Conservation (phyloP, 2,888 invertebrate genomes). For the Pachymerium ferrugineum region DNA sequence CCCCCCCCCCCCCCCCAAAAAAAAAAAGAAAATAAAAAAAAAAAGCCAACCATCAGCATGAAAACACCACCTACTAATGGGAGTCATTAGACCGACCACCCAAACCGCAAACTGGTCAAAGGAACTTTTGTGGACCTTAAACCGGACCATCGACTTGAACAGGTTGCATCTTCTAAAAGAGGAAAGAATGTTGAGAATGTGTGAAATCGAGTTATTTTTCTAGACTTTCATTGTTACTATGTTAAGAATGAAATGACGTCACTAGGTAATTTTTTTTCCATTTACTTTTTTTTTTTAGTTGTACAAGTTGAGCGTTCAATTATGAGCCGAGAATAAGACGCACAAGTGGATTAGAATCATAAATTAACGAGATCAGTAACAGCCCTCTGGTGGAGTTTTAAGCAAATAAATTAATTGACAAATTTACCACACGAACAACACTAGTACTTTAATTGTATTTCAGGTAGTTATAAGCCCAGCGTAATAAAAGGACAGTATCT, state of each 20-base stretch:
- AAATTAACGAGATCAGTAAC: background rate
- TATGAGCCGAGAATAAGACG: too few relatives aligned
- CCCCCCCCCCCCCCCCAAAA: too few relatives aligned
- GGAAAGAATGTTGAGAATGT: too few relatives aligned
- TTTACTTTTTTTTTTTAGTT: too few relatives aligned
- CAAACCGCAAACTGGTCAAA: constrained; percentile 4
- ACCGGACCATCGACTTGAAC: background rate
- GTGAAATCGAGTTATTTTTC: too few relatives aligned
- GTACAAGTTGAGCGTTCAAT: too few relatives aligned
- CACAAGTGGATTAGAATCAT: background rate
- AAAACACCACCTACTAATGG: background rate
- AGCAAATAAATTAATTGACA: background rate
- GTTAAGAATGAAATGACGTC: too few relatives aligned
- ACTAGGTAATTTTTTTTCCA: too few relatives aligned
- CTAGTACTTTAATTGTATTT: background rate
- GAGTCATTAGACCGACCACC: constrained; percentile 13
- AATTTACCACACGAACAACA: background rate
- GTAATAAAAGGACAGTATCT: too few relatives aligned
- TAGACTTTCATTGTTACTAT: too few relatives aligned
- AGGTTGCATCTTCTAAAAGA: too few relatives aligned
- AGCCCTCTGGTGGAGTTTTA: background rate
- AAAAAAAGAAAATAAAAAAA: background rate
- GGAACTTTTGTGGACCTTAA: background rate
- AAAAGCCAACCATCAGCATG: background rate
- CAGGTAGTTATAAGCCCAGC: background rate